phyloP scores from a whole-genome alignment of 2,113 vertebrate species.

The Dipodomys ordii region DNA sequence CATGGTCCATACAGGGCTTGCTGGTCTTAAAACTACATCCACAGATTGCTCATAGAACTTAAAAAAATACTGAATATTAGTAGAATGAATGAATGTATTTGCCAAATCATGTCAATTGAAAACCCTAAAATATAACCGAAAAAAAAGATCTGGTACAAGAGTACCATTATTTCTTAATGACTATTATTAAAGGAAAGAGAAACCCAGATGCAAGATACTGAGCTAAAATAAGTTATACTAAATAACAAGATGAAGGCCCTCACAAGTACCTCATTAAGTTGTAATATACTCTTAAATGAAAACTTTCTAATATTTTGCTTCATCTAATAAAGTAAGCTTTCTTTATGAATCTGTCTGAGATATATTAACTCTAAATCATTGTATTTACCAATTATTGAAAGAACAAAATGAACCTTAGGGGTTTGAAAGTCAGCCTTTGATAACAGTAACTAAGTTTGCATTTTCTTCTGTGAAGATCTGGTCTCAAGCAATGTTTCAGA shows the following conservation, averaged over 20 bases:
- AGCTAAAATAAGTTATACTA: not conserved
- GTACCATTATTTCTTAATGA: not conserved
- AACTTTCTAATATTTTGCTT: not conserved
- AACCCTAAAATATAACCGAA: not conserved
- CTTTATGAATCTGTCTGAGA: not conserved
- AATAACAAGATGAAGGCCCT: not conserved
- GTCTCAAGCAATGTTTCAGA: not conserved
- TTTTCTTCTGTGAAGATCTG: conserved; percentile 18
- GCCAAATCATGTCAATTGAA: not conserved
- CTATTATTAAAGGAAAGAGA: not conserved
- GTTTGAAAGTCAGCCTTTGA: not conserved
- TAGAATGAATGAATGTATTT: not conserved
- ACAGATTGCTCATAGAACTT: not conserved
- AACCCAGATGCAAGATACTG: not conserved
- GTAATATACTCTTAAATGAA: not conserved
- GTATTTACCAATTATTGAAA: conserved; percentile 23
- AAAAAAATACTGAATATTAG: not conserved
- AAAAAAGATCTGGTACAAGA: no score
- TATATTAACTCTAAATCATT: not conserved
- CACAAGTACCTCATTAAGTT: not conserved
- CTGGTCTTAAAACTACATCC: not conserved
- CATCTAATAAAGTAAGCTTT: not conserved
- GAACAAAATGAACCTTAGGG: not conserved
- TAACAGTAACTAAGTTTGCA: not conserved
- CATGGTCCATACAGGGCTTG: not conserved